Percentiles rank a stretch among this genome's conserved stretches.
phyloP scores from a whole-genome alignment of 1,140 invertebrate species.

The Aradophagus sp. region DNA sequence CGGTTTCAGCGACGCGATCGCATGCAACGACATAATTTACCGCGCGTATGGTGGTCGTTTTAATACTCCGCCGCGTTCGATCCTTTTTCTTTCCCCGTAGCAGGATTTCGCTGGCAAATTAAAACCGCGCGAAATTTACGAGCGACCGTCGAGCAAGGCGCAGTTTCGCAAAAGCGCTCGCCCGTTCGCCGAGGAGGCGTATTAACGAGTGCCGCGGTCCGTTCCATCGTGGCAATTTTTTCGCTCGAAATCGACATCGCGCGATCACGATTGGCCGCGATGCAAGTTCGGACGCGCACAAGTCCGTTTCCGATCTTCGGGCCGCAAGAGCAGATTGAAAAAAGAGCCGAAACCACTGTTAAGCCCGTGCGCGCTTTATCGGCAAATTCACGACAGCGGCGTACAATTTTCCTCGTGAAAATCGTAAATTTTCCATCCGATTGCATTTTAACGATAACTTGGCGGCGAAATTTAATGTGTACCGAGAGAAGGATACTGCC shows the following conservation, averaged over 20 bases:
- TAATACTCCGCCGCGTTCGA: slow-evolving; percentile 55
- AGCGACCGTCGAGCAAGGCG: slow-evolving; percentile 35
- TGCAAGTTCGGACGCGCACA: slow-evolving; percentile 12
- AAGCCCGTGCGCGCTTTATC: no score
- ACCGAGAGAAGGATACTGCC: no score
- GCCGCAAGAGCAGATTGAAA: no score
- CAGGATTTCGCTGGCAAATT: slow-evolving; percentile 66
- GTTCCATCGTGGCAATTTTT: slow-evolving; percentile 25
- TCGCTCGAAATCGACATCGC: slow-evolving; percentile 16
- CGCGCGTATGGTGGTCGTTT: slow-evolving; percentile 62
- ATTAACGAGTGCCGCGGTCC: slow-evolving; percentile 62
- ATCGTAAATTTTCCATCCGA: no score
- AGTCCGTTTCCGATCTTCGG: no score
- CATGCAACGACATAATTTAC: slow-evolving; percentile 66
- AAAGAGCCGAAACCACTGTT: no score
- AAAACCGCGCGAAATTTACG: slow-evolving; percentile 65
- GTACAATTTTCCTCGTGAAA: no score
- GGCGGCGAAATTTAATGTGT: no score
- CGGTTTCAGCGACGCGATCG: slow-evolving; percentile 44
- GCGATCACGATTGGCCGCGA: slow-evolving; percentile 19
- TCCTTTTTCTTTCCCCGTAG: slow-evolving; percentile 38
- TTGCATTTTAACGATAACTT: no score
- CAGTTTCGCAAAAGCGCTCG: slow-evolving; percentile 61
- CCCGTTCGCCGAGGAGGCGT: slow-evolving; percentile 50
- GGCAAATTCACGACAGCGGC: no score